Conservation (phyloP, 2,113 vertebrate genomes). For the Brachyhypopomus gauderio region DNA sequence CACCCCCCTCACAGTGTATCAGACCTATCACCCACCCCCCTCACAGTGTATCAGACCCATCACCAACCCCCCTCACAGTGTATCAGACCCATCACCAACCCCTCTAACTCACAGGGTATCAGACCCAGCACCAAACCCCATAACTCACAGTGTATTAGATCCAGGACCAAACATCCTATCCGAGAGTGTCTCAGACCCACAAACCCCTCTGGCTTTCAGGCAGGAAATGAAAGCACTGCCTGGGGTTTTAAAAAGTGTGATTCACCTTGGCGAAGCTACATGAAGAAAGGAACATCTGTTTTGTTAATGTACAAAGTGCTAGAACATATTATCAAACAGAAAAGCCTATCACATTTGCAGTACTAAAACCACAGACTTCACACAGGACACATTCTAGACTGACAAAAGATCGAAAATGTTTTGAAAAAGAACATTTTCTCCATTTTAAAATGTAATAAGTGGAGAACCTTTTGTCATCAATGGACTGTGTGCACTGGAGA, state of each 20-base stretch:
- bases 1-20: too few species aligned
- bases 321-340: slow-evolving; percentile 8
- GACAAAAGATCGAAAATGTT: too few species aligned
- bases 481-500: neutral
- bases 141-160: too few species aligned
- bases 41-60: too few species aligned
- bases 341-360: neutral
- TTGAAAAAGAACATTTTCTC: too few species aligned
- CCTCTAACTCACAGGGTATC: too few species aligned
- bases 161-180: too few species aligned
- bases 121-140: too few species aligned
- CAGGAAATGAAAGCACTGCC: slow-evolving; percentile 42
- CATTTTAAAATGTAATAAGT: too few species aligned
- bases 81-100: too few species aligned
- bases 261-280: slow-evolving; percentile 1
- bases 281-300: slow-evolving; percentile 3
- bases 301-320: slow-evolving; percentile 7
- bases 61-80: too few species aligned
- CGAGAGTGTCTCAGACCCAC: neutral
- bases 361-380: neutral
- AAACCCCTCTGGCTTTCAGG: slow-evolving; percentile 23
- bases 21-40: neutral
- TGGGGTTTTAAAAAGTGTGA: slow-evolving; percentile 34
- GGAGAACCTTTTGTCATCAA: too few species aligned
- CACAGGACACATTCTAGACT: neutral